phyloP scores from a whole-genome alignment of 2,797 vertebrate species.

The Pogonophryne albipinna region DNA sequence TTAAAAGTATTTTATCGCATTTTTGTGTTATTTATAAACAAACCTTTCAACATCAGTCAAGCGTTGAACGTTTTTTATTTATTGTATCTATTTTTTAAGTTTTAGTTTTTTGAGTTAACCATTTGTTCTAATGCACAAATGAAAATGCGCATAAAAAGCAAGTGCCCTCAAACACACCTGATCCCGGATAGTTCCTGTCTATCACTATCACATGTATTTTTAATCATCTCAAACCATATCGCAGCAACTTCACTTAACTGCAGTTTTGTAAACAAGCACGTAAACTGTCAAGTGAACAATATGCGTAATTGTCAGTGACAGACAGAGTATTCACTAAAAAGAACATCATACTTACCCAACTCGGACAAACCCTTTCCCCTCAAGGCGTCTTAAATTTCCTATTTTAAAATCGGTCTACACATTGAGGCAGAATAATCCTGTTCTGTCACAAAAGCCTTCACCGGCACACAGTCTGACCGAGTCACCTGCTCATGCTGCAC shows the following conservation, averaged over 20 bases:
- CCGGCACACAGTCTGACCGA: neutral
- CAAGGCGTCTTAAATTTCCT: slow-evolving; percentile 26
- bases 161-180: neutral
- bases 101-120: neutral
- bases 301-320: neutral
- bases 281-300: neutral
- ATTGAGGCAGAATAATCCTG: neutral
- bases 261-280: neutral
- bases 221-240: neutral
- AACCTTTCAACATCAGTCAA: neutral
- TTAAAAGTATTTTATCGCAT: neutral
- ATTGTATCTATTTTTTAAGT: too few species aligned
- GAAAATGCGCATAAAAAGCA: neutral
- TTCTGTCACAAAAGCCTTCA: neutral
- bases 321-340: neutral
- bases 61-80: too few species aligned
- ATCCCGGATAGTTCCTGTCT: neutral
- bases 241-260: neutral
- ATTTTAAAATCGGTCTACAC: neutral
- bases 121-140: neutral
- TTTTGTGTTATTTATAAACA: neutral
- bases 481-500: slow-evolving; percentile 22
- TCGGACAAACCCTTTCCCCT: neutral
- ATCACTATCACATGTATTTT: neutral
- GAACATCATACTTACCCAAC: slow-evolving; percentile 54